Percentiles rank a stretch among this genome's conserved stretches.
These are phyloP conservation scores for Adelosebastes latens DNA, from an alignment of 2,797 vertebrate genomes.

Conservation along the genomic window DNA sequence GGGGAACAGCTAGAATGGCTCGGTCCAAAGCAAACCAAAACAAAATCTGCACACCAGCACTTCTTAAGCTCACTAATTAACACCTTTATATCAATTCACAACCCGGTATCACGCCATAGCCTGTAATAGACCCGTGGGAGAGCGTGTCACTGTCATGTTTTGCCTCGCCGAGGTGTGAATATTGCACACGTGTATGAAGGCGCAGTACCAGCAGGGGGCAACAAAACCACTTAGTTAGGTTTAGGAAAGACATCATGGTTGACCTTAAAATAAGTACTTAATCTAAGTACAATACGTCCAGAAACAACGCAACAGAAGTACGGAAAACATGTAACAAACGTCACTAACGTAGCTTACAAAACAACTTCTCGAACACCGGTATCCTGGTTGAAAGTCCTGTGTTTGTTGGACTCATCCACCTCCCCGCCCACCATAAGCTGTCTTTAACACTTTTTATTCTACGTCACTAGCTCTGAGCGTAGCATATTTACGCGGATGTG, in stretches of 20 bases:
- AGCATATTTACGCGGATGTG: not conserved
- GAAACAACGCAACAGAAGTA: not conserved
- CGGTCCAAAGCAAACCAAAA: not conserved
- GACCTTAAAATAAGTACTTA: not conserved
- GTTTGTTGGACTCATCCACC: too few species aligned
- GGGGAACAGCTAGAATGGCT: not conserved
- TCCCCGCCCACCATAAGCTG: too few species aligned
- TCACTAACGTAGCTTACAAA: not conserved
- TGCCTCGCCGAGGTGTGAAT: not conserved
- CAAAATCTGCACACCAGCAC: not conserved
- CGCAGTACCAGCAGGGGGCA: not conserved
- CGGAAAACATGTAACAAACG: too few species aligned
- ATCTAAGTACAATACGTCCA: not conserved
- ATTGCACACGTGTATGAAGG: not conserved
- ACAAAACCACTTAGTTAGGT: not conserved
- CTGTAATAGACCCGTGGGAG: too few species aligned
- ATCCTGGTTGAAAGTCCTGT: not conserved
- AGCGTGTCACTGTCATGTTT: not conserved
- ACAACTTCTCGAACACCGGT: not conserved
- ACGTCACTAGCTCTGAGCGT: not conserved
- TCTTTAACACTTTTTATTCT: not conserved
- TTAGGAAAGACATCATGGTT: not conserved
- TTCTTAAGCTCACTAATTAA: not conserved
- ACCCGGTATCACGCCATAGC: not conserved
- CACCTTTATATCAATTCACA: not conserved